A percentile compares a stretch with the other conserved stretches of the same genome.
phyloP scores from a whole-genome alignment of 2,113 vertebrate genomes.

The Cyanoramphus novaezelandiae region DNA sequence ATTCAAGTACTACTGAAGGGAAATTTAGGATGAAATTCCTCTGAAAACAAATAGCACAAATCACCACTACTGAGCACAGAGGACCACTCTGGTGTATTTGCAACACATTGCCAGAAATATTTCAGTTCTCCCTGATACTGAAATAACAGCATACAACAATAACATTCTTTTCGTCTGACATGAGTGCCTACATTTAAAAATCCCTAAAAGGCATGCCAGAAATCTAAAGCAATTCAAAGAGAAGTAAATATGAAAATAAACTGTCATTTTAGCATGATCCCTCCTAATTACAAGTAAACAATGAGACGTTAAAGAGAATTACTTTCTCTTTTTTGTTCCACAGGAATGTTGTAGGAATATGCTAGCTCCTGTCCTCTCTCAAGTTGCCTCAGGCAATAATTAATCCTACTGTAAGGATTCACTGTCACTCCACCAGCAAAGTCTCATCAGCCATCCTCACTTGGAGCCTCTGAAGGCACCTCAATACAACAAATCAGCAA shows the following conservation, averaged over 20 bases:
- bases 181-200: background rate
- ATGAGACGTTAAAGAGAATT: background rate
- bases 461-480: background rate
- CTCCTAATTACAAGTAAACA: background rate
- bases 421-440: background rate
- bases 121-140: background rate
- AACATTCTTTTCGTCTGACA: background rate
- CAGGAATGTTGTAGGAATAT: background rate
- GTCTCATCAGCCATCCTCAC: background rate
- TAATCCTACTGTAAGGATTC: background rate
- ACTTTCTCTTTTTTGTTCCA: background rate
- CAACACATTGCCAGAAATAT: background rate
- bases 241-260: background rate
- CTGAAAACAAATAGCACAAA: background rate
- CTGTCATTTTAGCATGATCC: background rate
- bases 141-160: background rate
- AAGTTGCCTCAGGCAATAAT: background rate
- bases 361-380: background rate
- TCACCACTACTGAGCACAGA: background rate
- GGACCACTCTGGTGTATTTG: background rate
- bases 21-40: background rate
- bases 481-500: background rate
- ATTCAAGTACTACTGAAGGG: background rate
- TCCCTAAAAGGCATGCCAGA: background rate
- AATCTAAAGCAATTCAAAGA: background rate